Conservation (phyloP, 1,140 invertebrate genomes). For the Linepithema humile region DNA sequence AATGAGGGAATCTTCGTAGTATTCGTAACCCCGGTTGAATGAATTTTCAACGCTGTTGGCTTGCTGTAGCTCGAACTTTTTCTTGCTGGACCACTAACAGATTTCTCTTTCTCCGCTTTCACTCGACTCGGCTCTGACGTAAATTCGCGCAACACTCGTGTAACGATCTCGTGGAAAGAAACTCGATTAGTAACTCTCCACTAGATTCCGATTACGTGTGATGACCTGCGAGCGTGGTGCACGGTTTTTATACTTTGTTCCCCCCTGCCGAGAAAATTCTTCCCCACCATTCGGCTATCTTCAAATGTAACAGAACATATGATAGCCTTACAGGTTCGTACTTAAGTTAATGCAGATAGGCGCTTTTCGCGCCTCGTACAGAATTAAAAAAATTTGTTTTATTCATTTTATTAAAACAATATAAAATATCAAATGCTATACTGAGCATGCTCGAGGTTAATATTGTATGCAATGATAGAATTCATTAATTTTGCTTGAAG, state of each 20-base stretch:
- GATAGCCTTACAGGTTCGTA: no score
- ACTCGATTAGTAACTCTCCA: background rate
- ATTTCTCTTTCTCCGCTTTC: background rate
- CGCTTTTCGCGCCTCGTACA: no score
- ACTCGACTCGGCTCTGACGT: background rate
- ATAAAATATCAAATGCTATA: no score
- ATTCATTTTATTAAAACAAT: no score
- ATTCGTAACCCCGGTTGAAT: conserved; percentile 7
- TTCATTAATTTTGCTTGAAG: no score
- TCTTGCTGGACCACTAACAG: conserved; percentile 24
- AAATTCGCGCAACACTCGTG: conserved; percentile 50
- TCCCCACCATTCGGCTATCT: background rate
- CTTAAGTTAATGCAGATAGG: no score
- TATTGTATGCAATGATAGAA: no score
- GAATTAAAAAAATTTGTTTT: no score
- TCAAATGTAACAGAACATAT: no score
- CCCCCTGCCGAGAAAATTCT: background rate
- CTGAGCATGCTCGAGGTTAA: no score
- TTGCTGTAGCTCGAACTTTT: background rate
- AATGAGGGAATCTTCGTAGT: conserved; percentile 63
- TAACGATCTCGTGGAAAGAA: background rate
- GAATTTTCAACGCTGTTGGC: background rate
- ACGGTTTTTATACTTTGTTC: conserved; percentile 48
- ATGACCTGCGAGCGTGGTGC: background rate
- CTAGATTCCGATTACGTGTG: conserved; percentile 32